These are phyloP conservation scores for Epicampocera succincta DNA, from an alignment of 2,888 invertebrate genomes.

Conservation along the genomic window DNA sequence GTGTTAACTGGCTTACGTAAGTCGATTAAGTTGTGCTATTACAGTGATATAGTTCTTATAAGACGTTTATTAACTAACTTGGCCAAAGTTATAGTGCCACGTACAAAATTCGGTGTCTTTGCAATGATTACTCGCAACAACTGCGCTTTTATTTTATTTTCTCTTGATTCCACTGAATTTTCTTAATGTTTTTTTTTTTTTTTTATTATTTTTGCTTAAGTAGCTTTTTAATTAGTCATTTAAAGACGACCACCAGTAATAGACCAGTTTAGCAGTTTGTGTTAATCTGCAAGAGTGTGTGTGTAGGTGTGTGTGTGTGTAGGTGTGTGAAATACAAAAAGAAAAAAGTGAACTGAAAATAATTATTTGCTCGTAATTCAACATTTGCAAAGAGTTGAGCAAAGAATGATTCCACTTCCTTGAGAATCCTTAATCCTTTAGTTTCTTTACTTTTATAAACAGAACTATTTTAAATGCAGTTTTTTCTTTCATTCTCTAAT, in stretches of 20 bases:
- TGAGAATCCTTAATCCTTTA: slow-evolving; percentile 7
- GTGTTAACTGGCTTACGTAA: too few relatives aligned
- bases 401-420: slow-evolving; percentile 22
- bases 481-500: background rate
- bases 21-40: too few relatives aligned
- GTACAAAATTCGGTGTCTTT: too few relatives aligned
- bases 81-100: too few relatives aligned
- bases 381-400: slow-evolving; percentile 5
- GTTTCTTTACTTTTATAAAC: slow-evolving; percentile 11
- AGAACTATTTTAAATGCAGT: slow-evolving; percentile 12
- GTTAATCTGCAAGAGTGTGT: background rate
- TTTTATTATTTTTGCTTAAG: background rate
- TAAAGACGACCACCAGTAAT: background rate
- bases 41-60: too few relatives aligned
- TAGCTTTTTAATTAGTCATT: slow-evolving; percentile 3
- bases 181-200: slow-evolving; percentile 8
- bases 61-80: too few relatives aligned
- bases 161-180: background rate
- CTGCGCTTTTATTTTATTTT: background rate
- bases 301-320: background rate
- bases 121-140: background rate
- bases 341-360: background rate
- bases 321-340: background rate
- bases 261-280: background rate
- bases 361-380: slow-evolving; percentile 27